phyloP scores from a whole-genome alignment of 2,797 vertebrate genomes.

The Siniperca scherzeri region DNA sequence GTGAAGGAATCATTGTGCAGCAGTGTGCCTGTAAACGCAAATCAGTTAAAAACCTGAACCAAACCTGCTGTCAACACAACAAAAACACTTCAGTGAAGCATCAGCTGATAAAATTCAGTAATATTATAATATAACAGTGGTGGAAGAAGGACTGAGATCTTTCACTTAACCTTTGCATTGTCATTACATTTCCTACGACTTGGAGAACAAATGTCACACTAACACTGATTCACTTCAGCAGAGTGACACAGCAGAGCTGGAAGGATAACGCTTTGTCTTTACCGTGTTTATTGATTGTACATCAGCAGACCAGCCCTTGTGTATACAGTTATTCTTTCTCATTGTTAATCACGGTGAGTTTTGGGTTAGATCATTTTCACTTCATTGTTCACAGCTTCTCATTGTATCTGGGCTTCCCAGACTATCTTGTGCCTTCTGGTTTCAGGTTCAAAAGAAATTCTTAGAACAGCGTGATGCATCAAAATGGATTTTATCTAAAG shows the following conservation, averaged over 20 bases:
- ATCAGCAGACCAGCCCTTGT: not conserved
- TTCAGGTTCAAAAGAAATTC: no score
- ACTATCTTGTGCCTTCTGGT: not conserved
- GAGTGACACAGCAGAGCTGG: not conserved
- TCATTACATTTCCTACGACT: not conserved
- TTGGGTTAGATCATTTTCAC: not conserved
- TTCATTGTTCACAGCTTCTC: no score
- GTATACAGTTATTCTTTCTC: not conserved
- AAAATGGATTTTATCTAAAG: not conserved
- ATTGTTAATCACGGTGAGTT: not conserved
- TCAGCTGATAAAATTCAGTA: no score
- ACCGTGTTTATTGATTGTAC: not conserved
- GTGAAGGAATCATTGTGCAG: no score
- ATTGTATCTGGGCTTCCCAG: not conserved
- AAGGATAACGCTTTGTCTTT: not conserved
- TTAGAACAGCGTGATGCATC: no score
- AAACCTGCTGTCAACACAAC: no score
- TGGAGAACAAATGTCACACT: not conserved
- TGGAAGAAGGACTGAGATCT: no score
- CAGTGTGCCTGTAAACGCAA: no score
- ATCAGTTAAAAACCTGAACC: no score
- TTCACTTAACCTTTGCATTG: not conserved
- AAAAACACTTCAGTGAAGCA: no score
- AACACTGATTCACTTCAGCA: conserved; percentile 8
- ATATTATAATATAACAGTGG: no score